Percentiles rank a stretch among this genome's conserved stretches.
phyloP scores from a whole-genome alignment of 1,140 invertebrate genomes.

The Coptotermes formosanus region DNA sequence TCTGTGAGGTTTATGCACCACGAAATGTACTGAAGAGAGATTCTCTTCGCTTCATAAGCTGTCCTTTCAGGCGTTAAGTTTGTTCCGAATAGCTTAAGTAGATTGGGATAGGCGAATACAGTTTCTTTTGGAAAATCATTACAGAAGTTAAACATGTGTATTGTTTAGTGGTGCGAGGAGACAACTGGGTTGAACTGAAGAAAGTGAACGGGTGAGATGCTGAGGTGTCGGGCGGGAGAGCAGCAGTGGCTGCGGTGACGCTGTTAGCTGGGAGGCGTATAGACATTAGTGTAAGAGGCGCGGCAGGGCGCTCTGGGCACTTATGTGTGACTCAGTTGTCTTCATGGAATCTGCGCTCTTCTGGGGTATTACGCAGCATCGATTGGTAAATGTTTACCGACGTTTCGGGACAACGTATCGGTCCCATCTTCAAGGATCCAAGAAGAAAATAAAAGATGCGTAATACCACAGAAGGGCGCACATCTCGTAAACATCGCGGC shows the following conservation, averaged over 20 bases:
- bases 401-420: no score
- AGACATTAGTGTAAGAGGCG: no score
- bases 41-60: background rate
- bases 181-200: background rate
- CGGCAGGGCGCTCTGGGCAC: no score
- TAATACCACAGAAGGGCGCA: no score
- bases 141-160: background rate
- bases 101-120: background rate
- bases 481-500: no score
- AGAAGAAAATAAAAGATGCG: no score
- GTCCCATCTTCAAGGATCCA: no score
- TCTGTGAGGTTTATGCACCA: background rate
- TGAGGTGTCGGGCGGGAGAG: background rate
- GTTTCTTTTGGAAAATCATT: background rate
- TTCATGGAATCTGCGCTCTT: no score
- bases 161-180: slow-evolving; percentile 1
- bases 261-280: background rate
- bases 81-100: background rate
- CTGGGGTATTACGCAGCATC: no score
- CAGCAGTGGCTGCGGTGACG: background rate
- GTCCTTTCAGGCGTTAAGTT: background rate
- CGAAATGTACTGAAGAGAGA: background rate
- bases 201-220: background rate
- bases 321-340: no score
- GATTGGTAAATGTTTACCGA: no score